Evolutionary conservation across 92 coral and sea anemone genomes (phyloP).

Genomic region (Scolanthus callimorphus): DNA sequence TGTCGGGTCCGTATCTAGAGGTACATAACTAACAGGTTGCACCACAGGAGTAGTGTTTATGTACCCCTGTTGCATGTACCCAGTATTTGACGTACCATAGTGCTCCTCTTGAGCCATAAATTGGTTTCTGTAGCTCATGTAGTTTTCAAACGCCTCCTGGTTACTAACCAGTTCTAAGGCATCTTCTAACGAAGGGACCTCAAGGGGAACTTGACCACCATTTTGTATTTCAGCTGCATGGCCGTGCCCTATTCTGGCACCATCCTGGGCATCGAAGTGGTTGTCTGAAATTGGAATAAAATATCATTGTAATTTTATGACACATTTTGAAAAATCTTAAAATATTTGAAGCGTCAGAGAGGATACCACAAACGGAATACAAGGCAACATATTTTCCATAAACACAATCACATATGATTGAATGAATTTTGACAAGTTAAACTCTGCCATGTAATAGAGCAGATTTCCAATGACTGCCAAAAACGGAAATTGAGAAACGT

Average conservation of each 20-base stretch:
- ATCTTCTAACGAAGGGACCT: conserved; percentile 26
- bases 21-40: not conserved
- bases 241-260: conserved; percentile 40
- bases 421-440: too few species aligned
- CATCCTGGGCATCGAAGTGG: too few species aligned
- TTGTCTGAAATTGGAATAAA: too few species aligned
- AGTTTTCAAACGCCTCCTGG: conserved; percentile 3
- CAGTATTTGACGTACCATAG: not conserved
- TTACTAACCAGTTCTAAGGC: conserved; percentile 26
- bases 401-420: too few species aligned
- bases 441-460: too few species aligned
- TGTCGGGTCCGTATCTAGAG: not conserved
- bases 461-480: not conserved
- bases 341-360: too few species aligned
- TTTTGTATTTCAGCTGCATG: conserved; percentile 55
- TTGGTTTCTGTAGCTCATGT: not conserved
- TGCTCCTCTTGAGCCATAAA: not conserved
- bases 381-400: too few species aligned
- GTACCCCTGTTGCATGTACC: conserved; percentile 5
- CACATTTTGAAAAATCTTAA: too few species aligned
- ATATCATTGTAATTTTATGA: too few species aligned
- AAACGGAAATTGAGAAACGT: too few species aligned
- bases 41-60: too few species aligned
- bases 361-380: too few species aligned
- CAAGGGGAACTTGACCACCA: conserved; percentile 55